Evolutionary conservation across 2,113 vertebrate species (phyloP), one percentile per base, ranked within the genome.

Genomic region (Blennius ocellaris): DNA sequence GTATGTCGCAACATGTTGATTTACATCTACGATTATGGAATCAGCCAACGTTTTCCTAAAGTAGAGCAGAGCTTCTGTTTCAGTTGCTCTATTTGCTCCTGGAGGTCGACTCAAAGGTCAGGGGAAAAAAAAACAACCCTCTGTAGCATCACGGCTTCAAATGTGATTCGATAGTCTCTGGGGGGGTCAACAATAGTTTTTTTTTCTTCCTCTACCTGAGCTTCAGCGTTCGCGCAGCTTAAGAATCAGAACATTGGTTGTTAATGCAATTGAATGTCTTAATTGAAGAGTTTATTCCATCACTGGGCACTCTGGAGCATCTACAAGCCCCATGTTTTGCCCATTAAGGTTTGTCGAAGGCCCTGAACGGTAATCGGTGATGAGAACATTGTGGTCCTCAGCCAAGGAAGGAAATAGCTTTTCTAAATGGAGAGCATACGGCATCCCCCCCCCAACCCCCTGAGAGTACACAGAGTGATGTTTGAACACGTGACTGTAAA

Each of bases 331-430:
- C 16, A 41, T 1, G 10, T 57, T 51, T 52, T 55, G 12, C 17
- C 51, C 48, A 53, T 57, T 15, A 60, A 70, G 30, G 12, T 41
- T 5, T 5, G 50, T 64, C 37, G 61, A 68, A 72, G 12, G 21
- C 40, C 44, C 39, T 55, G 38, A 47, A 11, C 38, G 10, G 11
- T 53, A 73, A 66, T 81, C 21, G 58, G 21, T 0, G 8, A 48
- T 51, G 47, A 51, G 3, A 54, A 61, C 54, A 14, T 14, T 12
- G 52, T 64, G 67, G 66, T 50, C 14, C 6, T 57, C 1, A 36
- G 60, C 70, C 63, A 49, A 37, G 51, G 56, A 45, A 76, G 88
- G 80, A 88, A 87, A 77, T 60, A 17, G 21, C 36, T 68, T 69
- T 56, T 73, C 50, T 68, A 66, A 62, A 76, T 62, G 39, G 51